Percentiles rank a stretch among this genome's conserved stretches.
Conservation (phyloP, 2,888 invertebrate genomes). For the Proisotoma minuta region DNA sequence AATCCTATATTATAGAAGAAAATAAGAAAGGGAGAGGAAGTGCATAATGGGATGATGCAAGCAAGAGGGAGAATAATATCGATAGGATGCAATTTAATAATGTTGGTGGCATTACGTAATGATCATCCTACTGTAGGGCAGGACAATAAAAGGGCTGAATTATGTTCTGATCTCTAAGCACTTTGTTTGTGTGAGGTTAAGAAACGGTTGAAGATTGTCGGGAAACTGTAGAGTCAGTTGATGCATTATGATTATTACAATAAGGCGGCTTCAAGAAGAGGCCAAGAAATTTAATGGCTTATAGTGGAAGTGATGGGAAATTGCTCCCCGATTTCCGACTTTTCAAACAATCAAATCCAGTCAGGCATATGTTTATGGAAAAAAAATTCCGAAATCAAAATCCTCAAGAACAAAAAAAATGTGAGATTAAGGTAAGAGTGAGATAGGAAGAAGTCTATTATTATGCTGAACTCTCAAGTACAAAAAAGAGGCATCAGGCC, state of each 20-base stretch:
- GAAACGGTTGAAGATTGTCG: too few species aligned
- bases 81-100: too few species aligned
- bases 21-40: too few species aligned
- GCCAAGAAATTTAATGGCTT: not conserved
- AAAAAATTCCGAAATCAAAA: not conserved
- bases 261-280: too few species aligned
- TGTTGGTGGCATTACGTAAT: too few species aligned
- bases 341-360: not conserved
- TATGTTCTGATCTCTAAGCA: too few species aligned
- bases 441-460: not conserved
- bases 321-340: slow-evolving; percentile 14
- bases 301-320: slow-evolving; percentile 16
- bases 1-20: too few species aligned
- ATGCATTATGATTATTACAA: too few species aligned
- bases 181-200: too few species aligned
- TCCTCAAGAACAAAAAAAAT: not conserved
- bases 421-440: not conserved
- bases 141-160: too few species aligned
- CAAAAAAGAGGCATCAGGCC: not conserved
- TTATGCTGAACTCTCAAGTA: not conserved
- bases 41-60: not conserved
- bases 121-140: too few species aligned
- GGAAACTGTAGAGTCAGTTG: too few species aligned
- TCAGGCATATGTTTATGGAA: not conserved
- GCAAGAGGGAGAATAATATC: not conserved